phyloP scores from a whole-genome alignment of 1,140 invertebrate genomes.

The Nephotettix cincticeps region DNA sequence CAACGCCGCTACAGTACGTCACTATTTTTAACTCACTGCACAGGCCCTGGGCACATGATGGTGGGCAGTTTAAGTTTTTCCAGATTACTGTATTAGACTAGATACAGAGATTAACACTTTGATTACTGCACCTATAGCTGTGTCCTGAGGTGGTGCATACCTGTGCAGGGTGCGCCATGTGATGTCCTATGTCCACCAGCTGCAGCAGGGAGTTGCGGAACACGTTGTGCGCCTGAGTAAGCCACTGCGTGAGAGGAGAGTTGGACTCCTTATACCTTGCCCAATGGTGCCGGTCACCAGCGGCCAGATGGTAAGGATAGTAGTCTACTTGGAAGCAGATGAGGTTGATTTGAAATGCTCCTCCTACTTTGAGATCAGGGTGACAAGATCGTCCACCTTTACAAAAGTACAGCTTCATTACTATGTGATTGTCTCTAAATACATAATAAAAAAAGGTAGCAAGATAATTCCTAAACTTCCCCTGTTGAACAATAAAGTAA shows the following conservation, averaged over 20 bases:
- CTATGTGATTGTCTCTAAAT: too few species aligned
- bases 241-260: slow-evolving; percentile 71
- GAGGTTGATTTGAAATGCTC: slow-evolving; percentile 90
- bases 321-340: slow-evolving; percentile 90
- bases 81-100: too few species aligned
- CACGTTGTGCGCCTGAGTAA: slow-evolving; percentile 65
- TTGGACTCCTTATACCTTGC: slow-evolving; percentile 65
- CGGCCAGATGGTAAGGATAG: slow-evolving; percentile 95
- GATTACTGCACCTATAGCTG: too few species aligned
- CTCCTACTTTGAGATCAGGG: slow-evolving; percentile 83
- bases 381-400: slow-evolving; percentile 81
- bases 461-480: too few species aligned
- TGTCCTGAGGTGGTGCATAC: neutral
- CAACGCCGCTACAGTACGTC: too few species aligned
- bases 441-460: too few species aligned
- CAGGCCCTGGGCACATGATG: too few species aligned
- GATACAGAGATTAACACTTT: too few species aligned
- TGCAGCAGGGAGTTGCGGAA: slow-evolving; percentile 54
- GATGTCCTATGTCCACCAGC: slow-evolving; percentile 19
- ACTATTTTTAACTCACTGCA: too few species aligned
- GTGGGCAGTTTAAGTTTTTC: too few species aligned
- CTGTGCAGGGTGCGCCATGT: neutral
- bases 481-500: too few species aligned
- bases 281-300: slow-evolving; percentile 86
- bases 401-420: too few species aligned